Evolutionary conservation across 1,140 invertebrate species (phyloP).

Genomic region (Papilio xuthus): DNA sequence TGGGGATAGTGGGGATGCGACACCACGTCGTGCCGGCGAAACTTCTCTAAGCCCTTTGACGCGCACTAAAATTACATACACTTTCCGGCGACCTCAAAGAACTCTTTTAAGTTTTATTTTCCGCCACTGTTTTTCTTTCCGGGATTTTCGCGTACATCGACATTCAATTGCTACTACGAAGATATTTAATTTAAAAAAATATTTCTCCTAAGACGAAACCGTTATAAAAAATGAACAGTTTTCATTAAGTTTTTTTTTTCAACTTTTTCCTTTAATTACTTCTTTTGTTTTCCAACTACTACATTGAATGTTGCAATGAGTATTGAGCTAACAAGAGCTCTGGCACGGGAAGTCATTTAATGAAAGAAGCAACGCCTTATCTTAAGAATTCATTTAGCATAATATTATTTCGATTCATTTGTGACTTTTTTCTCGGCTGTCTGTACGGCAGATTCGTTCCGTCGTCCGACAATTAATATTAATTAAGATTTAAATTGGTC

Average conservation of each 20-base stretch:
- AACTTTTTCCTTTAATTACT: constrained; percentile 15
- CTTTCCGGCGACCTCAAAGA: constrained; percentile 31
- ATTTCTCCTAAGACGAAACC: not conserved
- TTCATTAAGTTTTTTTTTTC: not conserved
- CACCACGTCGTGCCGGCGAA: not conserved
- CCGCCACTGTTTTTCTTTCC: constrained; percentile 32
- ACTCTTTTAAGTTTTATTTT: constrained; percentile 25
- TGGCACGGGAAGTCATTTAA: constrained; percentile 20
- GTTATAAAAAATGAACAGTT: constrained; percentile 1
- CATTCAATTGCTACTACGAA: constrained; percentile 20
- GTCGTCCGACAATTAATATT: constrained; percentile 79
- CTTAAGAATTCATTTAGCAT: constrained; percentile 54
- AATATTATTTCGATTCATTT: constrained; percentile 65
- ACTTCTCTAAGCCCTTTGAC: constrained; percentile 35
- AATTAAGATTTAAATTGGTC: constrained; percentile 81
- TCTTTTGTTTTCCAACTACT: constrained; percentile 17
- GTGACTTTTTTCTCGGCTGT: constrained; percentile 66
- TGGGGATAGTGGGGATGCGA: not conserved
- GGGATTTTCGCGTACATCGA: constrained; percentile 4
- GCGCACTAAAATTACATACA: constrained; percentile 34
- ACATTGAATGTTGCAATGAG: constrained; percentile 27
- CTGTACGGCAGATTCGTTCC: constrained; percentile 76
- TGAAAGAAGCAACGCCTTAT: constrained; percentile 20
- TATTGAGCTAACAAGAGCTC: constrained; percentile 27
- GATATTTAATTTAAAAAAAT: not conserved